Percentiles rank a stretch among this genome's conserved stretches.
Conservation (phyloP, 1,140 invertebrate genomes). For the Drosophila tristis region DNA sequence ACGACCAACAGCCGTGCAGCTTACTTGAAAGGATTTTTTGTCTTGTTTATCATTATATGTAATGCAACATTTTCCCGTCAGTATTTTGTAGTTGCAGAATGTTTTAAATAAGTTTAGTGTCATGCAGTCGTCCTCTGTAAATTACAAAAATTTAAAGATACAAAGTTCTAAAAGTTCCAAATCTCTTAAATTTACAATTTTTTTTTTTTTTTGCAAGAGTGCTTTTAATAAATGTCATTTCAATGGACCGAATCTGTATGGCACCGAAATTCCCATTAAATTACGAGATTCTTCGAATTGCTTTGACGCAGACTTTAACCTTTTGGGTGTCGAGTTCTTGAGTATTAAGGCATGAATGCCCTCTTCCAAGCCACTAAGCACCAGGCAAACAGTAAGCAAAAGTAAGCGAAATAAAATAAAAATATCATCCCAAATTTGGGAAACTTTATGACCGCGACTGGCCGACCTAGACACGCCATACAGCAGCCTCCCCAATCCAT, state of each 20-base stretch:
- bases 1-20: too few species aligned
- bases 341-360: slow-evolving; percentile 20
- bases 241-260: not conserved
- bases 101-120: too few species aligned
- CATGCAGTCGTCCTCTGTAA: too few species aligned
- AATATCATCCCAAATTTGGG: slow-evolving; percentile 49
- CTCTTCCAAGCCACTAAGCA: slow-evolving; percentile 44
- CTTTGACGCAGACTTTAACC: slow-evolving; percentile 23
- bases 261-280: slow-evolving; percentile 36
- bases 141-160: too few species aligned
- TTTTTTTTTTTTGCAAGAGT: not conserved
- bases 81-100: too few species aligned
- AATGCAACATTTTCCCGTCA: too few species aligned
- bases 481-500: slow-evolving; percentile 6
- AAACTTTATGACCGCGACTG: slow-evolving; percentile 50
- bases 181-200: too few species aligned
- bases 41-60: too few species aligned
- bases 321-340: slow-evolving; percentile 22
- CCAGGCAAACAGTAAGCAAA: slow-evolving; percentile 24
- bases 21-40: too few species aligned
- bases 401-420: slow-evolving; percentile 34
- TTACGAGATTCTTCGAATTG: slow-evolving; percentile 40
- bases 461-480: slow-evolving; percentile 32
- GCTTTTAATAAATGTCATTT: not conserved
- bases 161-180: too few species aligned